These are phyloP conservation scores for Diabrotica balteata DNA, from an alignment of 2,888 invertebrate species.

Conservation along the genomic window DNA sequence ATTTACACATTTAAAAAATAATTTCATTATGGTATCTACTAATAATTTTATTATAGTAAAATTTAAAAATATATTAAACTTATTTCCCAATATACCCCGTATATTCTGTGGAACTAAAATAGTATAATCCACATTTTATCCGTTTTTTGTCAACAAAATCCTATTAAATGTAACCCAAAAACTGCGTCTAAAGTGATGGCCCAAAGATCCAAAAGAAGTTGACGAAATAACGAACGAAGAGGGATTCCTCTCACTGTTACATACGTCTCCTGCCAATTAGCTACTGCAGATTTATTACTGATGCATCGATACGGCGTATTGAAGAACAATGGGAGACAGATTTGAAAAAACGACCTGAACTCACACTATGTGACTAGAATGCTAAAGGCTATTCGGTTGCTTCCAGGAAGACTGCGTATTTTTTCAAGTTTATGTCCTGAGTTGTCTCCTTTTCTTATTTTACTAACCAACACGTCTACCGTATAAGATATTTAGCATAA, in stretches of 20 bases:
- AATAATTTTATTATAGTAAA: too few relatives aligned
- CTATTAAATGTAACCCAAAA: too few relatives aligned
- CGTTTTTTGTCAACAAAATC: too few relatives aligned
- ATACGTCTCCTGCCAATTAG: constrained; percentile 50
- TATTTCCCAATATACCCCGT: too few relatives aligned
- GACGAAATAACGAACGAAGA: constrained; percentile 39
- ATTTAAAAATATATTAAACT: too few relatives aligned
- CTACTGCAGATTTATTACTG: constrained; percentile 53
- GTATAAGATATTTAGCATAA: too few relatives aligned
- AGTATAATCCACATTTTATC: too few relatives aligned
- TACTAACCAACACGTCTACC: neutral
- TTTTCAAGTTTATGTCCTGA: constrained; percentile 8
- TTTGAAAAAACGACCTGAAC: constrained; percentile 34
- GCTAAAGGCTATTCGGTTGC: constrained; percentile 30
- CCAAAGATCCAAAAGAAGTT: constrained; percentile 15
- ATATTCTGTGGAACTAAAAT: too few relatives aligned
- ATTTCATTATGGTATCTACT: too few relatives aligned
- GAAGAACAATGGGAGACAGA: constrained; percentile 50
- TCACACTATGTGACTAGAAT: constrained; percentile 35
- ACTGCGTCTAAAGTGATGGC: too few relatives aligned
- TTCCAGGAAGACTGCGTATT: constrained; percentile 30
- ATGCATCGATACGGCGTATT: constrained; percentile 55
- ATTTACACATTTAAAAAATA: too few relatives aligned
- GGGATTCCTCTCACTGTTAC: constrained; percentile 34
- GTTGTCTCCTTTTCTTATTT: neutral